Base-by-base conservation (phyloP, 2,888 invertebrate species). In the Diaprepes abbreviatus region DNA sequence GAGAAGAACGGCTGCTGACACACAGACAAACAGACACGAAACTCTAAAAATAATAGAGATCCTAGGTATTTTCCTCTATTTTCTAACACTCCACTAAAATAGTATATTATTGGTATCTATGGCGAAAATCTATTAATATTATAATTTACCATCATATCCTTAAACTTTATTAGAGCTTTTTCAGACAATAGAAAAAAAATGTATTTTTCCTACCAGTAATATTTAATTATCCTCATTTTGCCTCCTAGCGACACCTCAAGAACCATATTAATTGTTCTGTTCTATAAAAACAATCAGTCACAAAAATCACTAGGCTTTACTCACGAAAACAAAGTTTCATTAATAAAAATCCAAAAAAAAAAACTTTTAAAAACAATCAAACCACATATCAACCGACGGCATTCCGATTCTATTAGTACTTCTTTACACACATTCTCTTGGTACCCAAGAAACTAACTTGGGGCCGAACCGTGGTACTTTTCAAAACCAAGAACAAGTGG, bases 201-300 rank as follows among this genome's bases (percentile, higher is more conserved):
- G n/a, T n/a, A n/a, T n/a, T n/a, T n/a, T 43, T n/a, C 48, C 6
- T 74, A 83, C 83, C 83, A 83, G 74, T 83, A 83, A 73, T 80
- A 79, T 73, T 82, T 83, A 58, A 83, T 76, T 62, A 83, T 80
- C 76, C 82, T 79, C 83, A 83, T 83, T 68, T 74, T 77, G 43
- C 17, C 33, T 16, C 60, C 67, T 3, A 66, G 33, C 2, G 65
- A 69, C 17, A 72, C 72, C 38, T 72, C 68, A 17, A 68, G 48
- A 6, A 72, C 68, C 69, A 72, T 69, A 4, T 12, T 38, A 38
- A 3, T 50, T 28, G 2, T 24, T 28, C 24, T 19, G 12, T 5
- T n/a, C n/a, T 35, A n/a, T 19, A 24, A 48, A 50, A 50, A n/a
- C n/a, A n/a, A n/a, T n/a, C n/a, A n/a, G 28, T 28, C 28, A 16